phyloP scores from a whole-genome alignment of 1,140 invertebrate species.

The Pissodes strobi region DNA sequence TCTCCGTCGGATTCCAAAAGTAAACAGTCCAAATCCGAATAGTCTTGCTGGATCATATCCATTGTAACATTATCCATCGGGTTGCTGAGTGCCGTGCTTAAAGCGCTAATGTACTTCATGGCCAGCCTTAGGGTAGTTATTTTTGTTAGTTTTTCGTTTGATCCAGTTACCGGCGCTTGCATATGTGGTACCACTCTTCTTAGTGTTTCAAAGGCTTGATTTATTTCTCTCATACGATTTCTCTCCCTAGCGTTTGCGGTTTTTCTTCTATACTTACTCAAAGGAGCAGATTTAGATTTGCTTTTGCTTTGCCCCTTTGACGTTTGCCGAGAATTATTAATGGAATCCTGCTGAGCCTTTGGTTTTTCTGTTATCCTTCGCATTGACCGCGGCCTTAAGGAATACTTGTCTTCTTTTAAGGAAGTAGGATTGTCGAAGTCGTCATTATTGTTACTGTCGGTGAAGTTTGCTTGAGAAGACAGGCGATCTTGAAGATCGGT shows the following conservation, averaged over 20 bases:
- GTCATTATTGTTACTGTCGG: slow-evolving; percentile 49
- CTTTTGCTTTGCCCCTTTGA: slow-evolving; percentile 47
- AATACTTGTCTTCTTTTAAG: slow-evolving; percentile 51
- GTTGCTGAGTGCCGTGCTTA: slow-evolving; percentile 57
- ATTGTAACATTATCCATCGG: slow-evolving; percentile 18
- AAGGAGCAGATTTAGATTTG: slow-evolving; percentile 76
- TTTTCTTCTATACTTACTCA: slow-evolving; percentile 87
- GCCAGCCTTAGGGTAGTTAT: slow-evolving; percentile 83
- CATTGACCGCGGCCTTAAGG: slow-evolving; percentile 50
- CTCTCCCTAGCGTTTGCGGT: slow-evolving; percentile 88
- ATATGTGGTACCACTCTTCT: slow-evolving; percentile 72
- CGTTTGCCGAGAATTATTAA: slow-evolving; percentile 1
- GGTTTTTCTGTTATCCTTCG: slow-evolving; percentile 42
- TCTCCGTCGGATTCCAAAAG: slow-evolving; percentile 62
- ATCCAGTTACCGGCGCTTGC: slow-evolving; percentile 52
- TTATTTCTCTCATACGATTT: slow-evolving; percentile 86
- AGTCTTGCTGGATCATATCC: slow-evolving; percentile 40
- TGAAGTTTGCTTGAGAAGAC: slow-evolving; percentile 34
- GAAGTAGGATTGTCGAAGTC: slow-evolving; percentile 31
- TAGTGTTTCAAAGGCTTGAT: slow-evolving; percentile 82
- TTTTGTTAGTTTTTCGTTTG: slow-evolving; percentile 82
- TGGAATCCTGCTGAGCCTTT: slow-evolving; percentile 9
- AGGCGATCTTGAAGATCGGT: slow-evolving; percentile 28
- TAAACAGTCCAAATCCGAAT: slow-evolving; percentile 56
- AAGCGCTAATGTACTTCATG: slow-evolving; percentile 82